A percentile compares a stretch with the other conserved stretches of the same genome.
Conservation (phyloP, 2,113 vertebrate genomes). For the Phyllostomus hastatus region DNA sequence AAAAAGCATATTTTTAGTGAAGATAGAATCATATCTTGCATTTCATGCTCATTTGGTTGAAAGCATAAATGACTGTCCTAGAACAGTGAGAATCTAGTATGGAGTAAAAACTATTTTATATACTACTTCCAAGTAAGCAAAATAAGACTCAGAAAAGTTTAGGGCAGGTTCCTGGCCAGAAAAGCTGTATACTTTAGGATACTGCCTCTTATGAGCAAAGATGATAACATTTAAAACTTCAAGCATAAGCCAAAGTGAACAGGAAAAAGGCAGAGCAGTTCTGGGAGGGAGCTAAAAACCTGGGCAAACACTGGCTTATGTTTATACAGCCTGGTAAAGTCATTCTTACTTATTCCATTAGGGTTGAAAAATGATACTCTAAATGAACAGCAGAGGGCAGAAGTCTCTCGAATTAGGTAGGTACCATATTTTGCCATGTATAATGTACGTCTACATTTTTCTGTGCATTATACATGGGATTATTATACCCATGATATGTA, state of each 20-base stretch:
- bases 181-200: background rate
- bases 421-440: no score
- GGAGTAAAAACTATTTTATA: background rate
- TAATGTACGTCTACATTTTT: no score
- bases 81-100: background rate
- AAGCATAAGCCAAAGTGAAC: background rate
- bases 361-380: background rate
- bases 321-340: background rate
- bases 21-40: background rate
- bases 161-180: background rate
- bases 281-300: background rate
- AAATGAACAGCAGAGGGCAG: conserved; percentile 32
- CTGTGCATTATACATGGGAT: no score
- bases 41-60: background rate
- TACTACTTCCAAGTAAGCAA: no score
- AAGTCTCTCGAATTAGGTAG: background rate
- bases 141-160: background rate
- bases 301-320: background rate
- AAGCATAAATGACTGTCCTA: background rate
- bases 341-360: background rate
- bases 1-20: background rate
- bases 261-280: background rate
- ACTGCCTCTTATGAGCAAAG: background rate
- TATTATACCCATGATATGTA: no score
- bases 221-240: conserved; percentile 4